Conservation (phyloP, 2,113 vertebrate genomes). For the Cinclus mexicanus region DNA sequence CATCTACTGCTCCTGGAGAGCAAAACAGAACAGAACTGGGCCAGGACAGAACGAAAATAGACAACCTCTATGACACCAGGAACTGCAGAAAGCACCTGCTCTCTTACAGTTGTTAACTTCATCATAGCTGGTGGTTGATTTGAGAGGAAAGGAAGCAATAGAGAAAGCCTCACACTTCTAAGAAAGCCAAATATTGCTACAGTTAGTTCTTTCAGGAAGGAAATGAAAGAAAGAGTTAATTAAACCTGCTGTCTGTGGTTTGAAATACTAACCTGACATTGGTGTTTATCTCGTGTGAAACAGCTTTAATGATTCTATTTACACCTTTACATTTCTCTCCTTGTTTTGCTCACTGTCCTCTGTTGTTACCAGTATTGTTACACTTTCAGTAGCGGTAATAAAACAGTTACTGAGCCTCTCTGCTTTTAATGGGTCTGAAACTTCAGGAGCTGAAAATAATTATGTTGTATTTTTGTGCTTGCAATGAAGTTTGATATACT, state of each 20-base stretch:
- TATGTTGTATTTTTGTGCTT: conserved; percentile 21
- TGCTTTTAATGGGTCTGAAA: conserved; percentile 43
- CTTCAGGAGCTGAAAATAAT: conserved; percentile 46
- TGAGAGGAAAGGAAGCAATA: background rate
- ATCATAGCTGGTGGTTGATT: background rate
- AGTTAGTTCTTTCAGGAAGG: background rate
- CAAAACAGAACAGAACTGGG: background rate
- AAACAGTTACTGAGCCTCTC: conserved; percentile 40
- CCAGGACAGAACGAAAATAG: background rate
- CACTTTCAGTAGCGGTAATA: background rate
- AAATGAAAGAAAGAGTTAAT: background rate
- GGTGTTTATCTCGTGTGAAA: background rate
- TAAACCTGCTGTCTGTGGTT: background rate
- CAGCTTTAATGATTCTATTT: background rate
- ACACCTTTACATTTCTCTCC: background rate
- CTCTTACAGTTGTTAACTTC: background rate
- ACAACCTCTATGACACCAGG: background rate
- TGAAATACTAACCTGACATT: background rate
- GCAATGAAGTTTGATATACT: background rate
- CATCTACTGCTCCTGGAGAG: background rate
- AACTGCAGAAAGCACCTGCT: background rate
- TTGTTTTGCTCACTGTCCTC: conserved; percentile 1
- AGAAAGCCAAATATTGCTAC: background rate
- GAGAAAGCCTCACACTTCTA: background rate
- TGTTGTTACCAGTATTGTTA: background rate